A percentile compares a stretch with the other conserved stretches of the same genome.
Evolutionary conservation across 2,113 vertebrate species (phyloP).

Genomic region (Notechis scutatus): DNA sequence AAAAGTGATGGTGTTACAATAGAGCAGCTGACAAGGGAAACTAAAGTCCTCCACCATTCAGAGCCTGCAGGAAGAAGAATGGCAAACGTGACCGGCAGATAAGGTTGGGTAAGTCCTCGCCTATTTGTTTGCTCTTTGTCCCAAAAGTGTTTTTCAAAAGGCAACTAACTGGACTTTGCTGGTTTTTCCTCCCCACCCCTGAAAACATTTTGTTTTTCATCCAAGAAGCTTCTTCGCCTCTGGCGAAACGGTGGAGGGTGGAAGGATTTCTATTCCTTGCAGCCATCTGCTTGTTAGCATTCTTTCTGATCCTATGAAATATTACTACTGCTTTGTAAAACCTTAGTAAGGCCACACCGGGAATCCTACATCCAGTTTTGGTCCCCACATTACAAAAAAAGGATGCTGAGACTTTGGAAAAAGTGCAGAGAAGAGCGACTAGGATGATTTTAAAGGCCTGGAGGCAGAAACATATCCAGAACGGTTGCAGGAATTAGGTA

Average conservation of each 20-base stretch:
- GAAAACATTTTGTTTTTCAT: not conserved
- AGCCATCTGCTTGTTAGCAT: not conserved
- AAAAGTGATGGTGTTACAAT: not conserved
- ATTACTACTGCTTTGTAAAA: not conserved
- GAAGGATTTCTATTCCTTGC: not conserved
- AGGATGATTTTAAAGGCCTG: not conserved
- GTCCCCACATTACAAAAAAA: not conserved
- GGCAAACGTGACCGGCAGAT: not conserved
- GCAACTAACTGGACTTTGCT: not conserved
- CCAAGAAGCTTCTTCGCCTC: not conserved
- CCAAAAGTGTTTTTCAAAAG: not conserved
- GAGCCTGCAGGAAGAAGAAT: not conserved
- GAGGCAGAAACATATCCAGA: not conserved
- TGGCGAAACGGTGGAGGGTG: not conserved
- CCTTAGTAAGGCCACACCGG: not conserved
- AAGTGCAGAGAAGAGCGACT: not conserved
- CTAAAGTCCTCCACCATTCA: not conserved
- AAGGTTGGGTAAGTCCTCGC: not conserved
- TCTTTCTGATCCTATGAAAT: not conserved
- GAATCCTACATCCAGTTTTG: not conserved
- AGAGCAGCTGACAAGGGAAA: not conserved
- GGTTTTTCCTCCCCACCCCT: accelerated
- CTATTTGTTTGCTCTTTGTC: not conserved
- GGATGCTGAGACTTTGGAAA: too few relatives aligned
- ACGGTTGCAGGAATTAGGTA: not conserved